A percentile compares a stretch with the other conserved stretches of the same genome.
Evolutionary conservation across 1,140 invertebrate genomes (phyloP).

Genomic region (Coptotermes formosanus): DNA sequence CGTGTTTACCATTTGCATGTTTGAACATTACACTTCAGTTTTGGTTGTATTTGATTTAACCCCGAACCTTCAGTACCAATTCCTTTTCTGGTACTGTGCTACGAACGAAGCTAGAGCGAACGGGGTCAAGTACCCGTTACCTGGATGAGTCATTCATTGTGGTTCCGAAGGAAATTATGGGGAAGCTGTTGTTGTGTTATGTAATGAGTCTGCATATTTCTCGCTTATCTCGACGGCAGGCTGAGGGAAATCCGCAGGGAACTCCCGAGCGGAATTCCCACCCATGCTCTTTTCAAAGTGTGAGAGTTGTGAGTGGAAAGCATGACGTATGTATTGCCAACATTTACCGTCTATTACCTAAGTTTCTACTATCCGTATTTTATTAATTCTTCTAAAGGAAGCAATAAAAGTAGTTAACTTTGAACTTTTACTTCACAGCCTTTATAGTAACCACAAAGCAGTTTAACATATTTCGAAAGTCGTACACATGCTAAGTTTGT

Average conservation of each 20-base stretch:
- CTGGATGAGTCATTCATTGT: neutral
- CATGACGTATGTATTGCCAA: slow-evolving; percentile 12
- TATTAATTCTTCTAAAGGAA: too few relatives aligned
- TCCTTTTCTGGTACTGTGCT: too few relatives aligned
- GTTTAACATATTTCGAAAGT: too few relatives aligned
- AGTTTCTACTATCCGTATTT: too few relatives aligned
- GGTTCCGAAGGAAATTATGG: neutral
- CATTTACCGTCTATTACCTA: neutral
- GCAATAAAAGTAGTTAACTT: too few relatives aligned
- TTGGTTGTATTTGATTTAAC: too few relatives aligned
- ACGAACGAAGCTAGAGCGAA: neutral
- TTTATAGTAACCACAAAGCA: too few relatives aligned
- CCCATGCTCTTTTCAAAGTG: neutral
- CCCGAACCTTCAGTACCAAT: too few relatives aligned
- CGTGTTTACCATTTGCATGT: too few relatives aligned
- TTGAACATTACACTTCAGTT: too few relatives aligned
- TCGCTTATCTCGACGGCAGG: neutral
- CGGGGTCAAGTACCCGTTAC: neutral
- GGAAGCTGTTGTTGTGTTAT: neutral
- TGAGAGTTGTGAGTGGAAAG: neutral
- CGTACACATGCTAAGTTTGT: too few relatives aligned
- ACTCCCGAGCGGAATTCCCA: slow-evolving; percentile 6
- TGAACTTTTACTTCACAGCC: too few relatives aligned
- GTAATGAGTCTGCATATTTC: neutral
- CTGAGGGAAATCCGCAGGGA: neutral